Percentiles rank a stretch among this genome's conserved stretches.
phyloP scores from a whole-genome alignment of 2,797 vertebrate genomes.

The Ctenopoma multispine region DNA sequence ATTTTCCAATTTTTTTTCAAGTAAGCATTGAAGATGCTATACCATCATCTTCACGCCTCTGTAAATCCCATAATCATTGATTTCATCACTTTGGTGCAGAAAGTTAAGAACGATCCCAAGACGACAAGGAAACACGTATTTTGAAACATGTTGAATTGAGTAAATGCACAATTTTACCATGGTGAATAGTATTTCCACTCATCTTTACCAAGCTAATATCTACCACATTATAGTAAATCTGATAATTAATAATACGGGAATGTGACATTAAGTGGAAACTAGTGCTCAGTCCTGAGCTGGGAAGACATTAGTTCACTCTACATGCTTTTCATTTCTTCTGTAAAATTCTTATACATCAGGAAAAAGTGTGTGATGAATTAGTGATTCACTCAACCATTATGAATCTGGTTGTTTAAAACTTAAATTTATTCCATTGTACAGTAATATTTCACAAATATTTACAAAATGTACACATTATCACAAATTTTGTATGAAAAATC shows the following conservation, averaged over 20 bases:
- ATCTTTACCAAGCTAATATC: too few species aligned
- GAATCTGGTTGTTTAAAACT: slow-evolving; percentile 36
- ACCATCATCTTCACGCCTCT: too few species aligned
- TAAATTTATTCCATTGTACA: slow-evolving; percentile 69
- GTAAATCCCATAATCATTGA: slow-evolving; percentile 33
- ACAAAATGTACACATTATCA: slow-evolving; percentile 70
- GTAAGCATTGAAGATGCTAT: too few species aligned
- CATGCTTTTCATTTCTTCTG: not conserved
- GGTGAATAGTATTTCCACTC: not conserved
- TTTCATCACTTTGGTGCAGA: not conserved
- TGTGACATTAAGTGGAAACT: too few species aligned
- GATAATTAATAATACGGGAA: not conserved
- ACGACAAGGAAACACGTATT: not conserved
- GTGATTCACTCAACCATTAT: too few species aligned
- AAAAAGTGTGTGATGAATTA: too few species aligned
- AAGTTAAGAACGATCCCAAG: not conserved
- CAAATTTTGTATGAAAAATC: slow-evolving; percentile 44
- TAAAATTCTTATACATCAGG: too few species aligned
- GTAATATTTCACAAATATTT: slow-evolving; percentile 76
- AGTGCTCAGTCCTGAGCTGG: not conserved
- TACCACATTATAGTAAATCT: too few species aligned
- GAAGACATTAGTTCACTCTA: not conserved
- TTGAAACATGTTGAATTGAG: too few species aligned
- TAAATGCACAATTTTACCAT: rapidly evolving
- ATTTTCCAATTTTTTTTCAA: too few species aligned